Evolutionary conservation across 2,888 invertebrate species (phyloP).

Genomic region (Adineta ricciae): DNA sequence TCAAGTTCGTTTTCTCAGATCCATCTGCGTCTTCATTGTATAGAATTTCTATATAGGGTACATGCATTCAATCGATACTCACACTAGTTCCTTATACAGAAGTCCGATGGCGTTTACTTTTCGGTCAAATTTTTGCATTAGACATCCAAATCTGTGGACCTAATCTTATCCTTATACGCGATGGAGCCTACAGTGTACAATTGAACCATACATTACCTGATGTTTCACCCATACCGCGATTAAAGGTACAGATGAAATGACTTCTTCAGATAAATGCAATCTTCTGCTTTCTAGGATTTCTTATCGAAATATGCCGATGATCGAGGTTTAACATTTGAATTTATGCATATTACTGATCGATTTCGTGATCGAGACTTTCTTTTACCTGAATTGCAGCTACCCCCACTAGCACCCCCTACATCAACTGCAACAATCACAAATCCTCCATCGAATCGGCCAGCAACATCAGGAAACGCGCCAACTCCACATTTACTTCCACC

Average conservation of each 20-base stretch:
- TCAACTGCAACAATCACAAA: not conserved
- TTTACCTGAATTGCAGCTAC: not conserved
- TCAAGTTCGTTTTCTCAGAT: not conserved
- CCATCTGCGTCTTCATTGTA: not conserved
- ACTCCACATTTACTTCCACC: not conserved
- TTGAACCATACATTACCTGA: not conserved
- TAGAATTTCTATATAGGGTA: not conserved
- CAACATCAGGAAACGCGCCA: not conserved
- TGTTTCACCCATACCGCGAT: not conserved
- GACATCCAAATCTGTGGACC: conserved; percentile 18
- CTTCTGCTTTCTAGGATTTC: not conserved
- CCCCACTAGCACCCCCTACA: not conserved
- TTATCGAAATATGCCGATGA: not conserved
- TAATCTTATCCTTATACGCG: conserved; percentile 7
- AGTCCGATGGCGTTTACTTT: not conserved
- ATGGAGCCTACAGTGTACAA: not conserved
- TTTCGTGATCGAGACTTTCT: conserved; percentile 8
- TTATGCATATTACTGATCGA: not conserved
- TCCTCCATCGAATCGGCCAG: not conserved
- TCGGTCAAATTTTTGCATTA: not conserved
- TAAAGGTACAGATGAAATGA: not conserved
- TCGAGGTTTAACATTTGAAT: not conserved
- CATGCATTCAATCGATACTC: not conserved
- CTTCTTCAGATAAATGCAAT: not conserved
- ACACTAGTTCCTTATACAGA: conserved; percentile 8